These are phyloP conservation scores for Nycticorax nycticorax DNA, from an alignment of 2,113 vertebrate genomes.

Conservation along the genomic window DNA sequence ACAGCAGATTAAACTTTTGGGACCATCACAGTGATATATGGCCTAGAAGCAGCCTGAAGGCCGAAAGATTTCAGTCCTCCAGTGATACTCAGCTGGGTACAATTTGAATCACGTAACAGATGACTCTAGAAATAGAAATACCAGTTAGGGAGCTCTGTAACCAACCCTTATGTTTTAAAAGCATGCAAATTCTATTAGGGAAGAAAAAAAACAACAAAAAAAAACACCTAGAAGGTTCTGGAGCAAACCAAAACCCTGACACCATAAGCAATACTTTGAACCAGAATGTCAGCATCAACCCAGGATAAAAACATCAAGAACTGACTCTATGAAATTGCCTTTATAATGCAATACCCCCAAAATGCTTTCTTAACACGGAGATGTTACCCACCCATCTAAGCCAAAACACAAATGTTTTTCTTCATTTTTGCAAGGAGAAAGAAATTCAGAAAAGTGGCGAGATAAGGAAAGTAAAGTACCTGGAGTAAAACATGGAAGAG, in stretches of 20 bases:
- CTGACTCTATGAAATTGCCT: not conserved
- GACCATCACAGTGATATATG: not conserved
- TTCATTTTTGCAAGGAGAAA: accelerated
- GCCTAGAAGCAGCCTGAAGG: not conserved
- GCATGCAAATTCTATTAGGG: not conserved
- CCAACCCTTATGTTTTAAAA: not conserved
- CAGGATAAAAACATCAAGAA: not conserved
- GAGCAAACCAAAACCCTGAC: not conserved
- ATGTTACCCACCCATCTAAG: not conserved
- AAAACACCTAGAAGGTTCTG: not conserved
- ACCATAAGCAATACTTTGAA: accelerated
- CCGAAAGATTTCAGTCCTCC: not conserved
- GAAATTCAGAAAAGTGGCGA: not conserved
- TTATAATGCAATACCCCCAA: not conserved
- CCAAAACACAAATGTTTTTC: not conserved
- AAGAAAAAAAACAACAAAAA: no score
- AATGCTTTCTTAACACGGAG: not conserved
- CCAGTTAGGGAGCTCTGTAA: not conserved
- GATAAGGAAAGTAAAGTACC: not conserved
- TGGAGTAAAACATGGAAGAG: not conserved
- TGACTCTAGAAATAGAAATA: not conserved
- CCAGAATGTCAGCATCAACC: not conserved
- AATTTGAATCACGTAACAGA: not conserved
- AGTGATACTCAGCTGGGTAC: not conserved
- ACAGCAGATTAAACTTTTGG: not conserved